Evolutionary conservation across 2,797 vertebrate genomes (phyloP).

Genomic region (Sebastes paucispinis): DNA sequence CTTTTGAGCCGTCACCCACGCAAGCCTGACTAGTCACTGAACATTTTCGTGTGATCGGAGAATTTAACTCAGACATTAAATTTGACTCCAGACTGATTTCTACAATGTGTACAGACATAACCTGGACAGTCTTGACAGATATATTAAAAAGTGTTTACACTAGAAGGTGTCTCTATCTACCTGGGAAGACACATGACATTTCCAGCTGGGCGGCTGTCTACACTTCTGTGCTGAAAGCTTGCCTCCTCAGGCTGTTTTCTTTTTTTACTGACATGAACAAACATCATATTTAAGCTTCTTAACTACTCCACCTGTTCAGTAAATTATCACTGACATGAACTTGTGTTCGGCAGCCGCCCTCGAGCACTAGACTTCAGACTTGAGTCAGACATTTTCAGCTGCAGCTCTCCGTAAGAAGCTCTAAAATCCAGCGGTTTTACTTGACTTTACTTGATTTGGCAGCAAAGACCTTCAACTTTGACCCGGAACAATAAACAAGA

Average conservation of each 20-base stretch:
- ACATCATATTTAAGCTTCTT: background rate
- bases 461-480: background rate
- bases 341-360: background rate
- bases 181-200: background rate
- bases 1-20: slow-evolving; percentile 26
- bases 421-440: background rate
- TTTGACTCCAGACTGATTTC: background rate
- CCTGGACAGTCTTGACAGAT: background rate
- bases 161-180: background rate
- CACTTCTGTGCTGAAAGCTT: background rate
- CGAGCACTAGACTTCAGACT: too few species aligned
- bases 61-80: slow-evolving; percentile 5
- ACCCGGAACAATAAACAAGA: background rate
- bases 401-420: background rate
- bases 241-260: background rate
- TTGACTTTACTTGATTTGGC: background rate
- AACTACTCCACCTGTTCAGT: background rate
- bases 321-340: background rate
- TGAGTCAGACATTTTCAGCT: background rate
- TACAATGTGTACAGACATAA: background rate
- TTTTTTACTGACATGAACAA: background rate
- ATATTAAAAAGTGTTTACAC: background rate
- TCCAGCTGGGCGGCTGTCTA: background rate
- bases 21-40: slow-evolving; percentile 16
- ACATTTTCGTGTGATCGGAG: slow-evolving; percentile 5